Evolutionary conservation across 2,113 vertebrate species (phyloP).

Genomic region (Perca schrenkii): DNA sequence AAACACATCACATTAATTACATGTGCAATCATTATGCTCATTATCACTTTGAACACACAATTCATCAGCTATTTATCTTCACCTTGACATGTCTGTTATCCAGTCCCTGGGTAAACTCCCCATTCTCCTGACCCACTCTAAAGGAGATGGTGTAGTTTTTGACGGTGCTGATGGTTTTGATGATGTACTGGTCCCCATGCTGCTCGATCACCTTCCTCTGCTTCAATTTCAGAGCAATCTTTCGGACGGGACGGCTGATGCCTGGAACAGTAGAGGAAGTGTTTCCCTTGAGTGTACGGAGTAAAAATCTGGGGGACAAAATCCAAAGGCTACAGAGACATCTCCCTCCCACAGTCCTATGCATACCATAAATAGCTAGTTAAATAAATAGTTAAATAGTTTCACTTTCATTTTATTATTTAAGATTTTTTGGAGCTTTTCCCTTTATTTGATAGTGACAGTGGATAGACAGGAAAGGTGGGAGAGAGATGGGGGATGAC

Average conservation of each 20-base stretch:
- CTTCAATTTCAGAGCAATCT: constrained; percentile 88
- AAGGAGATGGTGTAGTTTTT: constrained; percentile 88
- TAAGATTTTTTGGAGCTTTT: too few relatives aligned
- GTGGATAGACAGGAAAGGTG: too few relatives aligned
- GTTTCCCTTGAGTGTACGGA: neutral
- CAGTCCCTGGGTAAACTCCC: constrained; percentile 90
- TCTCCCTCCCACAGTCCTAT: neutral
- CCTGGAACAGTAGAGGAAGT: constrained; percentile 73
- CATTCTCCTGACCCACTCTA: constrained; percentile 87
- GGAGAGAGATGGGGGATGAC: too few relatives aligned
- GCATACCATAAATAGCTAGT: constrained; percentile 3
- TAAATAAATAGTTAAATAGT: neutral
- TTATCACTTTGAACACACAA: neutral
- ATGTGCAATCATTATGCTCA: neutral
- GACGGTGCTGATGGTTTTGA: constrained; percentile 88
- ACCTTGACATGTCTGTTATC: constrained; percentile 92
- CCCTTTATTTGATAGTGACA: too few relatives aligned
- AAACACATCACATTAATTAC: neutral
- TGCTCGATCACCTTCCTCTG: constrained; percentile 90
- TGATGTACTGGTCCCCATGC: constrained; percentile 79
- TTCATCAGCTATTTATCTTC: neutral
- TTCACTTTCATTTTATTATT: neutral
- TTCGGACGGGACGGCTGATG: constrained; percentile 85
- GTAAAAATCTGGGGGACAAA: neutral
- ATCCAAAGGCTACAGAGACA: neutral